A percentile compares a stretch with the other conserved stretches of the same genome.
Conservation (phyloP, 1,140 invertebrate species). For the Trichonephila clavipes region DNA sequence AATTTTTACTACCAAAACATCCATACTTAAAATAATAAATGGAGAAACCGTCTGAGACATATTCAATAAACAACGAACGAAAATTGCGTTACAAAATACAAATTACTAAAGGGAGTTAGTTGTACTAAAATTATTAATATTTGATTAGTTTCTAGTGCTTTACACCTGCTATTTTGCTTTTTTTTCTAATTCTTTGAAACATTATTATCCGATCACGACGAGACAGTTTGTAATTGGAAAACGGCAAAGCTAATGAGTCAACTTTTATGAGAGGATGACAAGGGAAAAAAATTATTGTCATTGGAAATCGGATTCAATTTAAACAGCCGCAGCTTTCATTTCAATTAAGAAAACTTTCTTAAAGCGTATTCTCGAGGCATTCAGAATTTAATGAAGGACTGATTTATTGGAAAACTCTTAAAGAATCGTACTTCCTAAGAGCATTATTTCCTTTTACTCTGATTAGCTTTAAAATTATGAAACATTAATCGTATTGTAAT, state of each 20-base stretch:
- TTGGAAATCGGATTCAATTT: neutral
- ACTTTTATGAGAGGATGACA: neutral
- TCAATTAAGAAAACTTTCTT: slow-evolving; percentile 5
- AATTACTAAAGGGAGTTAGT: neutral
- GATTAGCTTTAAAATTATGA: no score
- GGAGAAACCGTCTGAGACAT: neutral
- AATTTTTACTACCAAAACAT: no score
- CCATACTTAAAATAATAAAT: neutral
- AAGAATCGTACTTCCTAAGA: neutral
- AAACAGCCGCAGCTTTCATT: neutral
- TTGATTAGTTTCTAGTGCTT: slow-evolving; percentile 13
- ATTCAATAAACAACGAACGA: neutral
- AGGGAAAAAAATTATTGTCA: neutral
- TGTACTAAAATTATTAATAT: slow-evolving; percentile 30
- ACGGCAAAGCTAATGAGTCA: neutral
- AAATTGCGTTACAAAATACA: neutral
- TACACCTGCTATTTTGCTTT: neutral
- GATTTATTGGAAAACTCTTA: neutral
- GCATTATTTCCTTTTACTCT: neutral
- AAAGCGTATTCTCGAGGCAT: neutral
- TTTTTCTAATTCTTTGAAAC: neutral
- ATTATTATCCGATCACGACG: slow-evolving; percentile 2
- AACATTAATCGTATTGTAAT: no score
- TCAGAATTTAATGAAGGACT: neutral
- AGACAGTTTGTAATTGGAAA: slow-evolving; percentile 14